A percentile compares a stretch with the other conserved stretches of the same genome.
Conservation (phyloP, 2,797 vertebrate genomes). For the Halcyon chelicuti region DNA sequence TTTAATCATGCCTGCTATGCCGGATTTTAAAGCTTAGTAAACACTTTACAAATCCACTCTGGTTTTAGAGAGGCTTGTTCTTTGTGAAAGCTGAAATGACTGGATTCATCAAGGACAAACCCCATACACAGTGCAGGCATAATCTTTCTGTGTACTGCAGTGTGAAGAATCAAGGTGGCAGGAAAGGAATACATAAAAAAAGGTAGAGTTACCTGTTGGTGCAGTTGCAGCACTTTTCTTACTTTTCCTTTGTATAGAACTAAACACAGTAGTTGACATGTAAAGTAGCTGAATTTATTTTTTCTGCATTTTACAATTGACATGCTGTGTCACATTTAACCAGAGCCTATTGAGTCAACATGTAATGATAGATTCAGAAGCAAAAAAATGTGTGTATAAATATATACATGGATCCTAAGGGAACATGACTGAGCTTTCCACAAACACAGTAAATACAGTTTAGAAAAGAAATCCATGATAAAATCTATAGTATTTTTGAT, state of each 20-base stretch:
- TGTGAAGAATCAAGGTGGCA: background rate
- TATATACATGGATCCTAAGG: background rate
- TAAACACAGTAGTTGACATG: background rate
- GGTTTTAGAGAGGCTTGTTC: slow-evolving; percentile 1
- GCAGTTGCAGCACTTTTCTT: background rate
- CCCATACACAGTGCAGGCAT: background rate
- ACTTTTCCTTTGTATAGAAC: background rate
- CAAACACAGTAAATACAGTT: background rate
- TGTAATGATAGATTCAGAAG: background rate
- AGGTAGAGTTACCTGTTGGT: background rate
- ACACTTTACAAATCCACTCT: slow-evolving; percentile 50
- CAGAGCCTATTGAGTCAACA: background rate
- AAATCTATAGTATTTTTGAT: background rate
- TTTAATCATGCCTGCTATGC: slow-evolving; percentile 55
- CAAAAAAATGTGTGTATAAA: background rate
- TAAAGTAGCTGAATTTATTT: background rate
- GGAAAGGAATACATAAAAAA: background rate
- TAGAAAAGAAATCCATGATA: background rate
- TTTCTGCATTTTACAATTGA: background rate
- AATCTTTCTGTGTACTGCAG: slow-evolving; percentile 20
- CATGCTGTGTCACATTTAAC: background rate
- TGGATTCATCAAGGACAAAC: slow-evolving; percentile 19
- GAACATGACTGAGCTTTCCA: background rate
- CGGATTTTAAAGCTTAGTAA: slow-evolving; percentile 43
- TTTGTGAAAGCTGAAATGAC: slow-evolving; percentile 30